Evolutionary conservation across 2,888 invertebrate species (phyloP), one percentile per base, ranked within the genome.

Genomic region (Tetranychus piercei): DNA sequence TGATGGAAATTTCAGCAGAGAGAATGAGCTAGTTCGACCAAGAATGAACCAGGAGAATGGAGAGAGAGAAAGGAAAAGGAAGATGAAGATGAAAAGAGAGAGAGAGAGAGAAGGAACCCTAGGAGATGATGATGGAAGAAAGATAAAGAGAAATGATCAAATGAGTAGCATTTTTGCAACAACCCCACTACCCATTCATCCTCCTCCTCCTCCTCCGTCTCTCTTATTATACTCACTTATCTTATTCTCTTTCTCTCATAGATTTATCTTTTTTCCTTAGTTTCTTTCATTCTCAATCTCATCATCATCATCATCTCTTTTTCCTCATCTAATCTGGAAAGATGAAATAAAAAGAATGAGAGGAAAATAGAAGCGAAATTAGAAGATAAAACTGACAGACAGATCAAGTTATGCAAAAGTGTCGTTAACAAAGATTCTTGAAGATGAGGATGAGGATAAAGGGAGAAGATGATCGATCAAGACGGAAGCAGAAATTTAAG

Each of bases 41-140:
- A 23, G 69, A 23, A 69, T 20, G 69, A 69, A 4, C 18, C 8
- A 20, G 69, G 20, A 69, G 20, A n/a, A 67, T 8, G n/a, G 22
- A 18, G 6, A 22, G 67, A 67, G 67, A 18, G 67, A 67, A n/a
- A 67, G 22, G n/a, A 22, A 67, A 22, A 67, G n/a, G n/a, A n/a
- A 67, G 67, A 67, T 11, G 22, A 22, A n/a, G 66, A 67, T 11
- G 34, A 23, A n/a, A 22, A 69, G 22, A 69, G 69, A 22, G 22
- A 69, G 15, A 18, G 66, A 66, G 1, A 66, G 1, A 20, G 6
- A 20, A 66, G 66, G n/a, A 20, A 69, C 20, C 34, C 20, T 20
- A 69, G 69, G 69, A 69, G 69, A 69, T 20, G 69, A 69, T 23
- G 22, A 69, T 23, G 69, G 69, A 69, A 23, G 20, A 69, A 22